These are phyloP conservation scores for Triplophysa rosa DNA, from an alignment of 2,113 vertebrate genomes.

Conservation along the genomic window DNA sequence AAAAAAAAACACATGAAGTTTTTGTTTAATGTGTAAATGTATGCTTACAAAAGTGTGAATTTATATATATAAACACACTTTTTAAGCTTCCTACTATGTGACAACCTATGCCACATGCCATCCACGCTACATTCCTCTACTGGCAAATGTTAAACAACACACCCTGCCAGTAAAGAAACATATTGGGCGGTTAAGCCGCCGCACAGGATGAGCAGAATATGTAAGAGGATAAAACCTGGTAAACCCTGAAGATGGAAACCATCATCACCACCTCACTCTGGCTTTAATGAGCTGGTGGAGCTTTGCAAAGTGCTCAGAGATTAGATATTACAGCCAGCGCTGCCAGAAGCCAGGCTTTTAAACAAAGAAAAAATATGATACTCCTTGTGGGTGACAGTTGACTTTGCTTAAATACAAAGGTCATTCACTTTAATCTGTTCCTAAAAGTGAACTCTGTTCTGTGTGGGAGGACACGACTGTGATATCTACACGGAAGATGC, in stretches of 20 bases:
- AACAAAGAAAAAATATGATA: slow-evolving; percentile 33
- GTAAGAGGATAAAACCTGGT: slow-evolving; percentile 7
- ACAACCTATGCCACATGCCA: not conserved
- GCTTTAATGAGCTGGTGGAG: slow-evolving; percentile 22
- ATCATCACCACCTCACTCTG: slow-evolving; percentile 11
- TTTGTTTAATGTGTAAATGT: not conserved
- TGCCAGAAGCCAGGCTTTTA: slow-evolving; percentile 18
- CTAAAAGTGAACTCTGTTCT: not conserved
- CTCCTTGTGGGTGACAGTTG: not conserved
- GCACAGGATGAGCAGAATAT: not conserved
- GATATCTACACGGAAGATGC: not conserved
- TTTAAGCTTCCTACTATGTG: not conserved
- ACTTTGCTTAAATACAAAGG: not conserved
- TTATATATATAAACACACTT: no score
- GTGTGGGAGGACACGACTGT: not conserved
- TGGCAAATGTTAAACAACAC: not conserved
- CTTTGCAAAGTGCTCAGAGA: slow-evolving; percentile 42
- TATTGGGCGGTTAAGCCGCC: not conserved
- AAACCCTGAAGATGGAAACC: not conserved
- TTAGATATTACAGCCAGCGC: slow-evolving; percentile 29
- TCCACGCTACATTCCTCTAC: not conserved
- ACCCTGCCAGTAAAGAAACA: not conserved
- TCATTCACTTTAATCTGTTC: not conserved
- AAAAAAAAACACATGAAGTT: not conserved
- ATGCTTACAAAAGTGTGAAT: no score